Evolutionary conservation across 2,113 vertebrate genomes (phyloP).

Genomic region (Myotis lucifugus): DNA sequence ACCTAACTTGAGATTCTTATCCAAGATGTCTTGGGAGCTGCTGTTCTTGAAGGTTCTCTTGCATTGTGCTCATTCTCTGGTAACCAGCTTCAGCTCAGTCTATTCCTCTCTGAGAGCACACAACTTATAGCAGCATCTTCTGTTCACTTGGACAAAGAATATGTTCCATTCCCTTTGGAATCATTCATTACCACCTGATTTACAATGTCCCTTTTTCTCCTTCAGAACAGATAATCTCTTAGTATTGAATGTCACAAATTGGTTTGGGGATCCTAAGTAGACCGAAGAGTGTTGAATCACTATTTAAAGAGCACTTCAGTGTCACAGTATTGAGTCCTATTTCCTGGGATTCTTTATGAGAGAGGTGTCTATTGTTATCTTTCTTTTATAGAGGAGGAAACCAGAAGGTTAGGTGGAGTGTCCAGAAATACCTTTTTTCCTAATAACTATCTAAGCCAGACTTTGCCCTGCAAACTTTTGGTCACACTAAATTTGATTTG

Average conservation of each 20-base stretch:
- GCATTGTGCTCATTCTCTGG: constrained; percentile 55
- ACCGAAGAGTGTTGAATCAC: constrained; percentile 74
- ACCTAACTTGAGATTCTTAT: constrained; percentile 65
- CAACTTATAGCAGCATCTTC: constrained; percentile 70
- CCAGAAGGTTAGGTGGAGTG: constrained; percentile 44
- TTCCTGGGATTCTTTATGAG: constrained; percentile 68
- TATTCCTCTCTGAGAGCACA: constrained; percentile 45
- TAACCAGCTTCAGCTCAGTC: constrained; percentile 64
- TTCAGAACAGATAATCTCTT: constrained; percentile 75
- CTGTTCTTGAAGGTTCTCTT: constrained; percentile 59
- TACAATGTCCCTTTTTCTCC: constrained; percentile 67
- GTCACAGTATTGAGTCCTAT: constrained; percentile 60
- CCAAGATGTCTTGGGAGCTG: constrained; percentile 61
- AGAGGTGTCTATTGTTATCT: constrained; percentile 69
- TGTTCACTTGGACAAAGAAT: constrained; percentile 74
- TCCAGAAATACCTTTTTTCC: background rate
- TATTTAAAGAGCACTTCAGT: constrained; percentile 75
- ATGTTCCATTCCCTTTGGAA: constrained; percentile 64
- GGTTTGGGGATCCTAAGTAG: constrained; percentile 76
- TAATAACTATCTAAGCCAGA: constrained; percentile 54
- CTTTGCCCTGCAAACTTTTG: constrained; percentile 60
- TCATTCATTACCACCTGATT: constrained; percentile 73
- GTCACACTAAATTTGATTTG: constrained; percentile 27
- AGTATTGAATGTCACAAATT: constrained; percentile 76
- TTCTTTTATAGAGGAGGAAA: constrained; percentile 63